These are phyloP conservation scores for Laterallus jamaicensis DNA, from an alignment of 2,113 vertebrate genomes.

Conservation along the genomic window DNA sequence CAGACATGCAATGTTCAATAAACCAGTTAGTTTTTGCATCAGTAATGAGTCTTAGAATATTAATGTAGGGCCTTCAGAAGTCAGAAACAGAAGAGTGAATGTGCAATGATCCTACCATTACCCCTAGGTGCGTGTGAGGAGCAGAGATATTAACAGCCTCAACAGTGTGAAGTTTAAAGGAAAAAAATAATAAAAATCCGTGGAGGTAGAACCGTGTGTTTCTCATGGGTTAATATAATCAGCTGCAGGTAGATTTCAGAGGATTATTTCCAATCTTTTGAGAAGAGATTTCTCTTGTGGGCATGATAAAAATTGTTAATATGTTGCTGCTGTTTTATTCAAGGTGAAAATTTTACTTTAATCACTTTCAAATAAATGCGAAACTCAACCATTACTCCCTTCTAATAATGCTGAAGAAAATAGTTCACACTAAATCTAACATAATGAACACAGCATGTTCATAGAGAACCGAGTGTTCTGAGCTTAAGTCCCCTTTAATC, in stretches of 20 bases:
- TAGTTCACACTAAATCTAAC: conserved; percentile 71
- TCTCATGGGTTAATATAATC: conserved; percentile 57
- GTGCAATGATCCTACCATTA: conserved; percentile 47
- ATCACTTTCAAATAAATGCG: conserved; percentile 72
- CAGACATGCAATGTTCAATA: conserved; percentile 69
- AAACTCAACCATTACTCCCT: conserved; percentile 57
- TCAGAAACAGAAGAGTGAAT: conserved; percentile 32
- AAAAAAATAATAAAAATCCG: neutral
- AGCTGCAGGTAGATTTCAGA: conserved; percentile 71
- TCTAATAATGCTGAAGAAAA: conserved; percentile 73
- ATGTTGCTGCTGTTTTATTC: conserved; percentile 63
- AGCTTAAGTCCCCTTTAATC: conserved; percentile 65
- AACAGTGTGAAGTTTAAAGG: neutral
- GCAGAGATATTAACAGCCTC: conserved; percentile 39
- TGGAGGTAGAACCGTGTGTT: conserved; percentile 33
- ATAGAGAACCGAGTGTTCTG: conserved; percentile 66
- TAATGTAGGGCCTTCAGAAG: conserved; percentile 65
- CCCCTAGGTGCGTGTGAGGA: conserved; percentile 25
- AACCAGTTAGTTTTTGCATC: conserved; percentile 70
- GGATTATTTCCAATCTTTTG: conserved; percentile 67
- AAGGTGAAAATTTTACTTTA: conserved; percentile 75
- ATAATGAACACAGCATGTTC: conserved; percentile 71
- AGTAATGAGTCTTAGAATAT: conserved; percentile 69
- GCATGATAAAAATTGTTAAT: conserved; percentile 73
- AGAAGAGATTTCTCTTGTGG: conserved; percentile 69